Conservation (phyloP, 2,888 invertebrate genomes). For the Chymomyza fuscimana region DNA sequence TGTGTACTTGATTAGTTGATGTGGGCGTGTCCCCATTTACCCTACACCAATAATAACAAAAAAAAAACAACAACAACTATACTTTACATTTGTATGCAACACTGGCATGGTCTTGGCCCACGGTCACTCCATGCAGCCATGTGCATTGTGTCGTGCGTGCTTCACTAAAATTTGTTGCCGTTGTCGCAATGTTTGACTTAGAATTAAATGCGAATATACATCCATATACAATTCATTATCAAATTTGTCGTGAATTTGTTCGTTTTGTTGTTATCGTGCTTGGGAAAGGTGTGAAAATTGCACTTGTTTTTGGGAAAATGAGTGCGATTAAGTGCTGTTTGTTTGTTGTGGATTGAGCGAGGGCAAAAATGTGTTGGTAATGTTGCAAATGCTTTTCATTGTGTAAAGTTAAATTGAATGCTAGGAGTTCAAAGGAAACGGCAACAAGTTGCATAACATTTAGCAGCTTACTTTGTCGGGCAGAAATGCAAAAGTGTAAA, state of each 20-base stretch:
- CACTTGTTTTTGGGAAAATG: constrained; percentile 24
- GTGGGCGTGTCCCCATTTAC: constrained; percentile 43
- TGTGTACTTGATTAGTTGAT: constrained; percentile 71
- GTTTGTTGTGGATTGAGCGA: constrained; percentile 21
- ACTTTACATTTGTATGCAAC: constrained; percentile 61
- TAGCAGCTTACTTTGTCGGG: no score
- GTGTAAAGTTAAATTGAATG: not conserved
- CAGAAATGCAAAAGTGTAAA: no score
- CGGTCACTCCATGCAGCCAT: not conserved
- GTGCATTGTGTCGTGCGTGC: constrained; percentile 33
- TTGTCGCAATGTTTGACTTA: constrained; percentile 67
- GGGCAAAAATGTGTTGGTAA: not conserved
- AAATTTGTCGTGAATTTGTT: constrained; percentile 70
- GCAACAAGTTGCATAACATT: no score
- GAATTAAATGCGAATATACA: constrained; percentile 59
- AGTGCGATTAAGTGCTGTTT: not conserved
- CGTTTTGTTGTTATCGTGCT: constrained; percentile 33
- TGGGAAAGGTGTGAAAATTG: constrained; percentile 49
- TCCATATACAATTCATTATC: constrained; percentile 57
- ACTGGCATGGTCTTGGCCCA: constrained; percentile 27
- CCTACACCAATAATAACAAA: not conserved
- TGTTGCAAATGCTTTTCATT: not conserved
- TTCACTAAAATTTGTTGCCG: constrained; percentile 66
- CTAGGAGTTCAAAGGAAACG: no score
- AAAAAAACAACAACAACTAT: not conserved